phyloP scores from a whole-genome alignment of 2,888 invertebrate species.

The Hirtodrosophila alboralis region DNA sequence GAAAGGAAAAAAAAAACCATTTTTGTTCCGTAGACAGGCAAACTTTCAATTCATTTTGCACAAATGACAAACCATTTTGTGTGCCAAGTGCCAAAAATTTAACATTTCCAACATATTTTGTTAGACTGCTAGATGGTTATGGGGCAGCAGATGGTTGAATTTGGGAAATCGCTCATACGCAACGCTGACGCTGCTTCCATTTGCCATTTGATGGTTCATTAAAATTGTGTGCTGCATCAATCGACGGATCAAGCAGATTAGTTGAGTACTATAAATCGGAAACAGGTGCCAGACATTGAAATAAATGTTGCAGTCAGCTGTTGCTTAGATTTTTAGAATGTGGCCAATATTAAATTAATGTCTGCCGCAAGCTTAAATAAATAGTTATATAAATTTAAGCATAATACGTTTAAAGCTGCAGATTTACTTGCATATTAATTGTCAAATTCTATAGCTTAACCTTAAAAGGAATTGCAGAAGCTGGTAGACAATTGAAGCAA shows the following conservation, averaged over 20 bases:
- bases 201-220: slow-evolving; percentile 71
- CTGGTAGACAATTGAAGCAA: slow-evolving; percentile 19
- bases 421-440: slow-evolving; percentile 42
- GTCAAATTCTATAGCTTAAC: slow-evolving; percentile 8
- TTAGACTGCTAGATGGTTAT: slow-evolving; percentile 1
- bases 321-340: neutral
- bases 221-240: slow-evolving; percentile 50
- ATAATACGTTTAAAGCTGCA: slow-evolving; percentile 18
- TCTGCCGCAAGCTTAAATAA: slow-evolving; percentile 40
- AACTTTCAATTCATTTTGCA: slow-evolving; percentile 60
- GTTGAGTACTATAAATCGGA: slow-evolving; percentile 43
- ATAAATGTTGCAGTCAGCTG: slow-evolving; percentile 37
- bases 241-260: slow-evolving; percentile 25
- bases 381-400: slow-evolving; percentile 51
- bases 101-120: slow-evolving; percentile 54
- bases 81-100: slow-evolving; percentile 69
- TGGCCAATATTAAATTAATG: slow-evolving; percentile 28
- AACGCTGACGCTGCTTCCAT: slow-evolving; percentile 59
- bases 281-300: slow-evolving; percentile 50
- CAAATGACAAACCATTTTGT: slow-evolving; percentile 68
- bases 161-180: slow-evolving; percentile 70
- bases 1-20: slow-evolving; percentile 24
- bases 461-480: slow-evolving; percentile 29
- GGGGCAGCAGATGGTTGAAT: slow-evolving; percentile 30
- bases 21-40: slow-evolving; percentile 6